Evolutionary conservation across 2,797 vertebrate species (phyloP), one percentile per base, ranked within the genome.

Genomic region (Enteromius argenteus): DNA sequence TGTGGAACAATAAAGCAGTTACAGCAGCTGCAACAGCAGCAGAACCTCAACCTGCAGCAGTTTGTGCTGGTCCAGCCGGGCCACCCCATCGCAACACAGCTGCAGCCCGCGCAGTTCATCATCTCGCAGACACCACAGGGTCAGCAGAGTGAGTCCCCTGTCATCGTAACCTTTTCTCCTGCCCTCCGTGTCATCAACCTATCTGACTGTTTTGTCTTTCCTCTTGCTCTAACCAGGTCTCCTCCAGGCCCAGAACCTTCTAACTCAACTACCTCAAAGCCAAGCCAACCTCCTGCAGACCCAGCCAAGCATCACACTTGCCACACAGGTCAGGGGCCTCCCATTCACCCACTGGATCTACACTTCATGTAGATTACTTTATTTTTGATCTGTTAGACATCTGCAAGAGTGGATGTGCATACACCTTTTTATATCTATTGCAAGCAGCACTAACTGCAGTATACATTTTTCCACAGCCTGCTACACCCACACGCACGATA

Each of bases 211-310:
- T 30, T 64, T 37, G 14, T 82, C 2, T 8, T 53, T 86, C 1
- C 3, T 46, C 13, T 77, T 23, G 15, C 15, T 76, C 3, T 80
- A 81, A 86, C 66, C 81, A 98, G 98, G 97, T 93, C 96, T 99
- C 93, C 95, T 99, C 95, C 97, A 98, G 97, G 95, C 97, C 96
- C 97, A 96, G 93, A 97, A 96, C 96, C 96, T 99, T 96, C 93
- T 99, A 97, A 97, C 96, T 92, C 98, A 98, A 97, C 98, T 99
- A 99, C 98, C 98, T 99, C 98, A 98, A 97, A 99, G 96, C 97
- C 98, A 99, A 99, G 96, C 97, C 96, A 99, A 97, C 97, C 98
- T 99, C 97, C 97, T 99, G 94, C 96, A 97, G 92, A 96, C 97
- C 93, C 98, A 98, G 96, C 96, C 97, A 94, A 98, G 96, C 97